Conservation (phyloP, 2,888 invertebrate genomes). For the Drosophila longiperda region DNA sequence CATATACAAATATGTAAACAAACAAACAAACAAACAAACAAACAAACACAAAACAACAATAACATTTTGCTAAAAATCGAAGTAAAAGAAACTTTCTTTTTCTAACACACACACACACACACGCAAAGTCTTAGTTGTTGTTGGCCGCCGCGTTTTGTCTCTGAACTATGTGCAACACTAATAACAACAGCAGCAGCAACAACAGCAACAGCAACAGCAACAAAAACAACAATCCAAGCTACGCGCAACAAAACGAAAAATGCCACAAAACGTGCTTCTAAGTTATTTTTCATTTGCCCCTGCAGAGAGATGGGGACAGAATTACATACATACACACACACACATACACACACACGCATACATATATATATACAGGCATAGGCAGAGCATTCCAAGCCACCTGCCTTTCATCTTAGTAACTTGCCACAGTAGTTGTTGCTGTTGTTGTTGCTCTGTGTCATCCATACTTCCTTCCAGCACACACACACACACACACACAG, state of each 20-base stretch:
- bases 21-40: conserved; percentile 2
- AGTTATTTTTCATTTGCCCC: conserved; percentile 79
- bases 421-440: conserved; percentile 13
- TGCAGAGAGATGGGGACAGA: background rate
- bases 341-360: background rate
- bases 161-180: conserved; percentile 47
- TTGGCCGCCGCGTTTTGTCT: conserved; percentile 28
- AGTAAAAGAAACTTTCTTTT: conserved; percentile 21
- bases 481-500: conserved; percentile 19
- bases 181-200: conserved; percentile 45
- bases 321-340: background rate
- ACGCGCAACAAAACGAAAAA: conserved; percentile 50
- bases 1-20: background rate
- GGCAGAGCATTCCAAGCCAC: conserved; percentile 8
- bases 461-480: conserved; percentile 5
- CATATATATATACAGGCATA: background rate
- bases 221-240: conserved; percentile 27
- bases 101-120: background rate
- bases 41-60: background rate
- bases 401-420: conserved; percentile 22
- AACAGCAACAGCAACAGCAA: conserved; percentile 19
- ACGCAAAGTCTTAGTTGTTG: background rate
- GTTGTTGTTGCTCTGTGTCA: background rate
- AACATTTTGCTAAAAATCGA: conserved; percentile 13
- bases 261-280: conserved; percentile 81